These are phyloP conservation scores for Deroptyus accipitrinus DNA, from an alignment of 2,113 vertebrate genomes.

Conservation along the genomic window DNA sequence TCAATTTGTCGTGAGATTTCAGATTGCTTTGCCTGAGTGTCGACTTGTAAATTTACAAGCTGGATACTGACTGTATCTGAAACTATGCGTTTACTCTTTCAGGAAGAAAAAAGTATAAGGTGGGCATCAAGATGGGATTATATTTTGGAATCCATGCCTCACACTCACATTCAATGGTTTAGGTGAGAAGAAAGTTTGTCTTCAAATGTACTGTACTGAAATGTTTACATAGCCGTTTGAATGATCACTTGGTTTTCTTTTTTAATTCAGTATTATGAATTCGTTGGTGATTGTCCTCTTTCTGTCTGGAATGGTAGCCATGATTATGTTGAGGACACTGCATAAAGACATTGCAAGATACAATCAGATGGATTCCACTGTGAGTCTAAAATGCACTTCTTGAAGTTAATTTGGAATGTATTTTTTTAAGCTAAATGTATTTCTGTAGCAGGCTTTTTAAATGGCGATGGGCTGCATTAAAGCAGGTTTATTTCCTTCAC, in stretches of 20 bases:
- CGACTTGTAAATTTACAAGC: background rate
- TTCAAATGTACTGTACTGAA: background rate
- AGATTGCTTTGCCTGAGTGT: background rate
- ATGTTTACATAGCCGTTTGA: background rate
- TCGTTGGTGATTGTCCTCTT: conserved; percentile 98
- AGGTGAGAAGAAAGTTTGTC: conserved; percentile 78
- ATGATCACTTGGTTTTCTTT: background rate
- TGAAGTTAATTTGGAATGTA: background rate
- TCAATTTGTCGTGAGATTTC: background rate
- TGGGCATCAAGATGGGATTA: conserved; percentile 99
- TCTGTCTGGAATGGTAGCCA: conserved; percentile 98
- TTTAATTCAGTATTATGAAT: conserved; percentile 91
- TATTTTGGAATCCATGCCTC: conserved; percentile 98
- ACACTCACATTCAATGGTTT: conserved; percentile 99
- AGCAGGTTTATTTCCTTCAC: conserved; percentile 68
- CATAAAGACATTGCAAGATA: conserved; percentile 99
- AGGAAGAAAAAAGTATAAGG: conserved; percentile 87
- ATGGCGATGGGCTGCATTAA: background rate
- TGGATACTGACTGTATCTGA: background rate
- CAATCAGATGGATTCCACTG: conserved; percentile 93
- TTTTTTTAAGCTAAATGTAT: background rate
- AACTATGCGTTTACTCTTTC: background rate
- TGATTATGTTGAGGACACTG: conserved; percentile 97
- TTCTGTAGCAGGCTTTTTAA: background rate
- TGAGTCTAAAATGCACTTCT: conserved; percentile 63